These are phyloP conservation scores for Harpegnathos saltator DNA, from an alignment of 1,140 invertebrate species.

Conservation along the genomic window DNA sequence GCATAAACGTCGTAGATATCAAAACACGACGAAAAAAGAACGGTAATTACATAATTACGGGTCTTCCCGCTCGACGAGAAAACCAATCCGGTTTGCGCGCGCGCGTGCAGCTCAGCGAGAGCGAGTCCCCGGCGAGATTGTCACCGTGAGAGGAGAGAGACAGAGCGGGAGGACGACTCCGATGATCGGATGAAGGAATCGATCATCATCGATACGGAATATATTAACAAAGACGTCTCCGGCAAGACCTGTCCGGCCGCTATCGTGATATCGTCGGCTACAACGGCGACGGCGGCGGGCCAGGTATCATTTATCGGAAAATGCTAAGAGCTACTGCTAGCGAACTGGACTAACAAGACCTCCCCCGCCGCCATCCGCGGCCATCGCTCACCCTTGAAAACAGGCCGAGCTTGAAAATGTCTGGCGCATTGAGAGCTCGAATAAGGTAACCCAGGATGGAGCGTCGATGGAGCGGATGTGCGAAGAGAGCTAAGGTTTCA, in stretches of 20 bases:
- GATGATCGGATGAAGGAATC: conserved; percentile 48
- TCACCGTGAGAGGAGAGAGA: conserved; percentile 57
- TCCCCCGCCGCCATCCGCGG: not conserved
- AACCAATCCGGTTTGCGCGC: conserved; percentile 64
- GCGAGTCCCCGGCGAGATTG: conserved; percentile 60
- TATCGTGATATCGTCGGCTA: not conserved
- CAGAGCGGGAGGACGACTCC: conserved; percentile 25
- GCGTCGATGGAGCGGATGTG: too few species aligned
- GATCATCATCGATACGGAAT: conserved; percentile 56
- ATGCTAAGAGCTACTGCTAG: not conserved
- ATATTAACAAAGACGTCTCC: conserved; percentile 55
- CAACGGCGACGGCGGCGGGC: too few species aligned
- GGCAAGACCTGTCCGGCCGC: conserved; percentile 10
- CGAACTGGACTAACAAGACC: not conserved
- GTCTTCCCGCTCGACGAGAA: conserved; percentile 62
- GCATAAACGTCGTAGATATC: conserved; percentile 44
- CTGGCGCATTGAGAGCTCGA: too few species aligned
- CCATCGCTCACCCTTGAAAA: too few species aligned
- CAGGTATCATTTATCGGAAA: conserved; percentile 15
- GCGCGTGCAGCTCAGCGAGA: conserved; percentile 31
- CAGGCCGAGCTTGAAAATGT: too few species aligned
- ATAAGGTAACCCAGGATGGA: too few species aligned
- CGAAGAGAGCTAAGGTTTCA: too few species aligned
- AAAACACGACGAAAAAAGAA: conserved; percentile 59
- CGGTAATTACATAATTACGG: conserved; percentile 72